Evolutionary conservation across 2,797 vertebrate genomes (phyloP).

Genomic region (Aldrovandia affinis): DNA sequence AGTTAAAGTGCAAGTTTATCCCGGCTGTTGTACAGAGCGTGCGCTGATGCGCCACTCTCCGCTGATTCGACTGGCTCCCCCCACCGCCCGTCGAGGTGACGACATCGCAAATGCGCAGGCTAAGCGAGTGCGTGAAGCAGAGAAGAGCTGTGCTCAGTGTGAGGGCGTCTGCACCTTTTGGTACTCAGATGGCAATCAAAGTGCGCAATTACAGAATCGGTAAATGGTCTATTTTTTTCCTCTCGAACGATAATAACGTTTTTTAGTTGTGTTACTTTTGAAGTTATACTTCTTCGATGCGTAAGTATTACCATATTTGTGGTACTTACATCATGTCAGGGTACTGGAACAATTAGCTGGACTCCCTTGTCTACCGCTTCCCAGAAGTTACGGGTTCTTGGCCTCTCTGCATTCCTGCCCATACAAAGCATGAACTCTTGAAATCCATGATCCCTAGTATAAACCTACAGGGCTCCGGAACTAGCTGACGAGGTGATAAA

Average conservation of each 20-base stretch:
- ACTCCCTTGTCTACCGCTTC: constrained; percentile 1
- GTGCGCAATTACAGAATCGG: constrained; percentile 61
- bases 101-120: neutral
- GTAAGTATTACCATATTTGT: neutral
- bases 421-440: constrained; percentile 28
- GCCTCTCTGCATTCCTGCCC: constrained; percentile 26
- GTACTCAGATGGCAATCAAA: constrained; percentile 75
- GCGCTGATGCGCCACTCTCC: constrained; percentile 45
- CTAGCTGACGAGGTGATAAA: neutral
- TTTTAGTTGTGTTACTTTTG: neutral
- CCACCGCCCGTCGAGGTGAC: neutral
- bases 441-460: neutral
- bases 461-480: neutral
- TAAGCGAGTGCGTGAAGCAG: constrained; percentile 50
- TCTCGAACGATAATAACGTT: neutral
- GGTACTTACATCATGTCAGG: neutral
- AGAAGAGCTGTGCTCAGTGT: constrained; percentile 78
- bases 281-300: neutral
- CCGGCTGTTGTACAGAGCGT: constrained; percentile 39
- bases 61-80: constrained; percentile 6
- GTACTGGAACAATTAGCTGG: neutral
- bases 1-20: constrained; percentile 29
- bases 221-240: neutral
- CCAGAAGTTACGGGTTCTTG: constrained; percentile 26
- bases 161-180: constrained; percentile 67